phyloP scores from a whole-genome alignment of 2,888 invertebrate species.

The Drosophila trichaetosa region DNA sequence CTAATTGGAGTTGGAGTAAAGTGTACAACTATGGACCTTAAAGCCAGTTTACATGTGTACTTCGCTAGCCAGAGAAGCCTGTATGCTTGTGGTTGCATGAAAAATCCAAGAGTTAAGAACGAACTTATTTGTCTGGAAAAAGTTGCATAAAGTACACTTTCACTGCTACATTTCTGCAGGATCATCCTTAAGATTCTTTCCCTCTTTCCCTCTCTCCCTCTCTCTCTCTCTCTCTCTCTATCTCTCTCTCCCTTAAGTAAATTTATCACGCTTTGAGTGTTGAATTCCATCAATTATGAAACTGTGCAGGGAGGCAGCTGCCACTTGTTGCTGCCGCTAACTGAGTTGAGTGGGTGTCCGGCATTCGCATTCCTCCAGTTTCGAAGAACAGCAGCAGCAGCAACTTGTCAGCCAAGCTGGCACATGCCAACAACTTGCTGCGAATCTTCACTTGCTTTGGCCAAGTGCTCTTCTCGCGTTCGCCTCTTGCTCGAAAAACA shows the following conservation, averaged over 20 bases:
- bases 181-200: not conserved
- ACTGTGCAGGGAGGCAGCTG: slow-evolving; percentile 2
- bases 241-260: slow-evolving; percentile 1
- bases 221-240: not conserved
- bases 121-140: not conserved
- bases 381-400: not conserved
- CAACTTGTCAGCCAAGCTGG: slow-evolving; percentile 45
- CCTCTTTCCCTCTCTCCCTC: not conserved
- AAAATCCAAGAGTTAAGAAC: not conserved
- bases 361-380: slow-evolving; percentile 16
- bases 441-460: slow-evolving; percentile 18
- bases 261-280: slow-evolving; percentile 31
- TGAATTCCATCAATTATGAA: slow-evolving; percentile 51
- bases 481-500: slow-evolving; percentile 6
- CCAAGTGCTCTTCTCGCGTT: slow-evolving; percentile 31
- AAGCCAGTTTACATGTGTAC: not conserved
- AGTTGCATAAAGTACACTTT: not conserved
- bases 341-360: not conserved
- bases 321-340: slow-evolving; percentile 9
- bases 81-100: not conserved
- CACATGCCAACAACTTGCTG: slow-evolving; percentile 5
- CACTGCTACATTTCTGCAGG: not conserved
- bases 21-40: not conserved
- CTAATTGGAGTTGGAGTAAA: not conserved
- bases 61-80: not conserved